phyloP scores from a whole-genome alignment of 2,888 invertebrate species.

The Elgonia sp. region DNA sequence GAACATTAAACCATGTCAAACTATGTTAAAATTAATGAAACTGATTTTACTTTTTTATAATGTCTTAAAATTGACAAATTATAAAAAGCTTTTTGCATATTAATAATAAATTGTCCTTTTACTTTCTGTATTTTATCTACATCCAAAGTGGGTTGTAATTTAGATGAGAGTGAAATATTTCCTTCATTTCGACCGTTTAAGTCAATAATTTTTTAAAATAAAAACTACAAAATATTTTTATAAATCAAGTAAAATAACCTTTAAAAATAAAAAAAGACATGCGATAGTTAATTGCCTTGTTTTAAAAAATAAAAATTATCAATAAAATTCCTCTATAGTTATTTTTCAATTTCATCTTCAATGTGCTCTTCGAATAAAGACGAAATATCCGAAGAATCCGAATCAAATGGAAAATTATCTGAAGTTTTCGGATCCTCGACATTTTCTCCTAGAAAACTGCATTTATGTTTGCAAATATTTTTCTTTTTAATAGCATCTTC shows the following conservation, averaged over 20 bases:
- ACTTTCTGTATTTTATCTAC: constrained; percentile 57
- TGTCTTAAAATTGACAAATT: constrained; percentile 79
- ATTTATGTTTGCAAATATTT: constrained; percentile 27
- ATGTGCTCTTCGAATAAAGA: not conserved
- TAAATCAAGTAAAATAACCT: not conserved
- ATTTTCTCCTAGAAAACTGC: constrained; percentile 2
- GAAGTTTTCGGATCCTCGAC: constrained; percentile 40
- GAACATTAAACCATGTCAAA: constrained; percentile 78
- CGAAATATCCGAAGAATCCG: constrained; percentile 37
- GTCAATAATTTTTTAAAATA: constrained; percentile 59
- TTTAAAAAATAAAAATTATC: not conserved
- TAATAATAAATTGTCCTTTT: constrained; percentile 77
- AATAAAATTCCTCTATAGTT: not conserved
- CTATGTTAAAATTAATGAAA: constrained; percentile 68
- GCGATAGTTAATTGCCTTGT: constrained; percentile 28
- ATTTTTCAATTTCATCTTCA: constrained; percentile 38
- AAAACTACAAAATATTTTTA: not conserved
- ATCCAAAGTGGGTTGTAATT: constrained; percentile 77
- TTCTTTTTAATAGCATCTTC: constrained; percentile 9
- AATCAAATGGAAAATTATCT: constrained; percentile 46
- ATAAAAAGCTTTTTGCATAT: constrained; percentile 79
- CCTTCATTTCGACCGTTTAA: constrained; percentile 49
- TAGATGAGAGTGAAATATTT: constrained; percentile 74
- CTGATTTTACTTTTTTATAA: constrained; percentile 79
- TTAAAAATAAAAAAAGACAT: not conserved